Conservation (phyloP, 2,888 invertebrate genomes). For the Chloroclysta siterata region DNA sequence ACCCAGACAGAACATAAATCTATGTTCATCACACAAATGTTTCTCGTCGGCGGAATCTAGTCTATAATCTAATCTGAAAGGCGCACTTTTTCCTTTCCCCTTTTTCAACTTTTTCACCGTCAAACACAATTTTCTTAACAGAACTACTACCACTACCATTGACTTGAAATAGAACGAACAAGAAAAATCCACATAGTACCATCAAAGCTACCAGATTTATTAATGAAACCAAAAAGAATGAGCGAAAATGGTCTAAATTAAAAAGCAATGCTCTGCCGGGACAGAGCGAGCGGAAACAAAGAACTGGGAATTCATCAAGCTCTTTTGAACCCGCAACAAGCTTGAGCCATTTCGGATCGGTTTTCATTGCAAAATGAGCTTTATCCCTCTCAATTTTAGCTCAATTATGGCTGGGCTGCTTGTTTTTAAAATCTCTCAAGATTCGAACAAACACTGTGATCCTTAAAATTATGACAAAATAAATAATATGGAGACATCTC, state of each 20-base stretch:
- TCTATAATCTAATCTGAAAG: no score
- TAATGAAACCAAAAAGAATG: slow-evolving; percentile 72
- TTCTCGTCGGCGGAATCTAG: no score
- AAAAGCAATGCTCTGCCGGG: slow-evolving; percentile 82
- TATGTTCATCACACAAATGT: no score
- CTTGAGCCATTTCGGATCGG: slow-evolving; percentile 13
- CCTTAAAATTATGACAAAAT: not conserved
- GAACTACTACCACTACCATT: not conserved
- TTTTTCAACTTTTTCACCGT: not conserved
- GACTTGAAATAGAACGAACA: not conserved
- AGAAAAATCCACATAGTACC: not conserved
- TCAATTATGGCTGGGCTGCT: not conserved
- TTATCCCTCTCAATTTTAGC: not conserved
- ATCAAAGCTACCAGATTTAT: slow-evolving; percentile 63
- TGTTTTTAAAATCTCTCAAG: not conserved
- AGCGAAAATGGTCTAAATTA: slow-evolving; percentile 80
- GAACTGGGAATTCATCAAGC: slow-evolving; percentile 81
- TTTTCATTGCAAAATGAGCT: slow-evolving; percentile 10
- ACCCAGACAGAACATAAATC: no score
- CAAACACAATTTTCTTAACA: not conserved
- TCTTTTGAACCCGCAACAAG: slow-evolving; percentile 72
- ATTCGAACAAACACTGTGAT: not conserved
- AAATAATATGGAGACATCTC: not conserved
- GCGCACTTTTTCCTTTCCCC: no score
- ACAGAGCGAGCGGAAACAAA: slow-evolving; percentile 81